phyloP scores from a whole-genome alignment of 2,888 invertebrate genomes.

The Stenoptilia bipunctidactyla region DNA sequence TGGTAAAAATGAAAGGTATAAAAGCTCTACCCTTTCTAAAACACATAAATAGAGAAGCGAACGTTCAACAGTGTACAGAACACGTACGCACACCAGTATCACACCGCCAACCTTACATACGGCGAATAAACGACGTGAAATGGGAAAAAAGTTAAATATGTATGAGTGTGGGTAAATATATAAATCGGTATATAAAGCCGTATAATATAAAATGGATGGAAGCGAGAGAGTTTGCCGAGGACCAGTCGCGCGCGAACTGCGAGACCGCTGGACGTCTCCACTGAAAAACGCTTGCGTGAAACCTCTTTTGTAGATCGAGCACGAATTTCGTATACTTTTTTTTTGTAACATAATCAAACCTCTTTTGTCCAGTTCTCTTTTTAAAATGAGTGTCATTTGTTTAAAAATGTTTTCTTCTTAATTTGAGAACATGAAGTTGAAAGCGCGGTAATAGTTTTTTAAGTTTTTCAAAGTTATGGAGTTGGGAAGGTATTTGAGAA shows the following conservation, averaged over 20 bases:
- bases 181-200: constrained; percentile 66
- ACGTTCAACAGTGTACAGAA: constrained; percentile 22
- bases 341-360: too few relatives aligned
- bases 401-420: too few relatives aligned
- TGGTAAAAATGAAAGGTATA: constrained; percentile 65
- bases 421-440: too few relatives aligned
- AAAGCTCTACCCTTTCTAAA: constrained; percentile 68
- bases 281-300: too few relatives aligned
- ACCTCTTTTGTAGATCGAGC: too few relatives aligned
- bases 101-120: constrained; percentile 46
- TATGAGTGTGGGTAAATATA: constrained; percentile 71
- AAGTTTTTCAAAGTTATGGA: too few relatives aligned
- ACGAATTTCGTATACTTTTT: too few relatives aligned
- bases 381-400: too few relatives aligned
- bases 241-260: constrained; percentile 51
- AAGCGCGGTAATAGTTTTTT: too few relatives aligned
- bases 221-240: constrained; percentile 34
- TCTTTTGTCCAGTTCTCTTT: too few relatives aligned
- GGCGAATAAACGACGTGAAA: constrained; percentile 66
- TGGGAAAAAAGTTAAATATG: constrained; percentile 71
- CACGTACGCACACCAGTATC: constrained; percentile 32
- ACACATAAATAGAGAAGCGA: constrained; percentile 58
- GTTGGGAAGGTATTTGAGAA: too few relatives aligned
- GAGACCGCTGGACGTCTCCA: too few relatives aligned
- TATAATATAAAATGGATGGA: constrained; percentile 61